Conservation (phyloP, 2,888 invertebrate genomes). For the Agrilus cyanescens region DNA sequence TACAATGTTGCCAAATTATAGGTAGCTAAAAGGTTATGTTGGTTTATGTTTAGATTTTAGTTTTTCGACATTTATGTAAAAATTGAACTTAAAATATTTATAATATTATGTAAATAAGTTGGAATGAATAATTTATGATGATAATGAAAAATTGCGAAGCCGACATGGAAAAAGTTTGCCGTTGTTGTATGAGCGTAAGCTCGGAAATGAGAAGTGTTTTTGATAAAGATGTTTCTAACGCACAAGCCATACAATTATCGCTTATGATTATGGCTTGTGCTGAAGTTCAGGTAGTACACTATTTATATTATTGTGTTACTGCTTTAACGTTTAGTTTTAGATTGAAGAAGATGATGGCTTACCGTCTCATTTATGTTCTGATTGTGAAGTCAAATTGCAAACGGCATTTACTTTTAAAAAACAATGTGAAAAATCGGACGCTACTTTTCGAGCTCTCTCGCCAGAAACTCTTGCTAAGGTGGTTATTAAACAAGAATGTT, state of each 20-base stretch:
- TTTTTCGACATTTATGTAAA: too few relatives aligned
- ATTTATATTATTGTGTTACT: not conserved
- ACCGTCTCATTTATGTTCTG: conserved; percentile 29
- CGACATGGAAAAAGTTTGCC: conserved; percentile 33
- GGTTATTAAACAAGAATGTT: conserved; percentile 13
- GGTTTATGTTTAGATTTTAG: too few relatives aligned
- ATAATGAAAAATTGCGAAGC: conserved; percentile 18
- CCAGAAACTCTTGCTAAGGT: conserved; percentile 8
- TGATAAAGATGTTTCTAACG: conserved; percentile 24
- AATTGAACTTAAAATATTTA: too few relatives aligned
- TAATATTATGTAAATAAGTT: too few relatives aligned
- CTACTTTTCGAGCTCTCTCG: conserved; percentile 23
- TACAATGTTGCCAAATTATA: too few relatives aligned
- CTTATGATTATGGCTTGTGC: conserved; percentile 36
- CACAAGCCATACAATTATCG: conserved; percentile 27
- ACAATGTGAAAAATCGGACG: conserved; percentile 34
- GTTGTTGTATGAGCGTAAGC: conserved; percentile 32
- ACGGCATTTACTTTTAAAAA: conserved; percentile 32
- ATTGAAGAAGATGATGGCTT: conserved; percentile 30
- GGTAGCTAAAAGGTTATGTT: too few relatives aligned
- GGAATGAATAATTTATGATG: conserved; percentile 2
- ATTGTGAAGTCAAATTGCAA: conserved; percentile 31
- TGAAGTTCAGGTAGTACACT: conserved; percentile 28
- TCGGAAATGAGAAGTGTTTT: conserved; percentile 33
- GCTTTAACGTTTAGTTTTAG: conserved; percentile 14